phyloP scores from a whole-genome alignment of 2,888 invertebrate genomes.

The Coronaproctus castanopsis region DNA sequence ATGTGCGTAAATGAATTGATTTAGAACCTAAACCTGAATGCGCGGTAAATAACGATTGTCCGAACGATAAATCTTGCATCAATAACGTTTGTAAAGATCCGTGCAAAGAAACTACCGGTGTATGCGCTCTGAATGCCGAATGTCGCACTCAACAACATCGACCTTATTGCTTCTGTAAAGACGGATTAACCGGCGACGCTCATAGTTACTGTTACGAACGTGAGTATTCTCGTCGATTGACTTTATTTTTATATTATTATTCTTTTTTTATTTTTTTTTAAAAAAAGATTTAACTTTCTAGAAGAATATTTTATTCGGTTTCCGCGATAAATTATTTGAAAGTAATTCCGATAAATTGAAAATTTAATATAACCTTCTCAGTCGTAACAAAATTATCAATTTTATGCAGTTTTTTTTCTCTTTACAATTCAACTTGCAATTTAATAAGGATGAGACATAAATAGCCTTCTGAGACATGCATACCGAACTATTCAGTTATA shows the following conservation, averaged over 20 bases:
- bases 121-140: conserved; percentile 57
- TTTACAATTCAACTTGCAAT: too few species aligned
- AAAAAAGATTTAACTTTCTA: neutral
- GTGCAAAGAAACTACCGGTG: conserved; percentile 39
- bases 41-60: conserved; percentile 51
- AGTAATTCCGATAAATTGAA: too few species aligned
- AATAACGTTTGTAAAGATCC: conserved; percentile 53
- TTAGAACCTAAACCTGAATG: conserved; percentile 51
- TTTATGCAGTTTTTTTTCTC: too few species aligned
- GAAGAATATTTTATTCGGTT: neutral
- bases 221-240: conserved; percentile 27
- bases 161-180: conserved; percentile 59
- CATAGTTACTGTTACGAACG: conserved; percentile 54
- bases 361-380: too few species aligned
- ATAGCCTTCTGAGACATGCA: too few species aligned
- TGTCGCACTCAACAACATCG: conserved; percentile 59
- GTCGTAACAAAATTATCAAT: too few species aligned
- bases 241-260: too few species aligned
- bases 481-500: too few species aligned
- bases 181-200: conserved; percentile 66
- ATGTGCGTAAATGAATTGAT: too few species aligned
- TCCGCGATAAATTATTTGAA: too few species aligned
- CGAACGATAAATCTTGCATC: conserved; percentile 62
- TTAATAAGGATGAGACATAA: too few species aligned
- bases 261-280: too few species aligned